These are phyloP conservation scores for Gobius niger DNA, from an alignment of 2,113 vertebrate genomes.

Conservation along the genomic window DNA sequence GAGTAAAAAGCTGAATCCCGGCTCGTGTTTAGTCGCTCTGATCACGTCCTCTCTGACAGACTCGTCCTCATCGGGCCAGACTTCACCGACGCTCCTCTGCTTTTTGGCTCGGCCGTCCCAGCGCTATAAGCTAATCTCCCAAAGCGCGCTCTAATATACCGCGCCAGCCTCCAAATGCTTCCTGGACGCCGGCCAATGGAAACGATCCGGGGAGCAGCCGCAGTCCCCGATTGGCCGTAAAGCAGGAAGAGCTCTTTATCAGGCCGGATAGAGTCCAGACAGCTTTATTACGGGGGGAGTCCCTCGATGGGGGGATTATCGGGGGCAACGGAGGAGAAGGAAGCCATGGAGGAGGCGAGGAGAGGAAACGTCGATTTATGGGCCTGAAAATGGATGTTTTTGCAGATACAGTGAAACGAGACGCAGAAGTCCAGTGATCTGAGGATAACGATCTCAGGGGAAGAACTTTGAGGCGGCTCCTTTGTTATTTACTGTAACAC, in stretches of 20 bases:
- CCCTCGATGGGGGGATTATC: constrained; percentile 49
- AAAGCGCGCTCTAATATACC: constrained; percentile 47
- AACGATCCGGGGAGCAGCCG: constrained; percentile 16
- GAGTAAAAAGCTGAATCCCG: no score
- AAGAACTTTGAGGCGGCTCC: no score
- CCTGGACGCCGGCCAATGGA: constrained; percentile 52
- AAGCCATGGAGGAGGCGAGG: neutral
- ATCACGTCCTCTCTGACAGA: neutral
- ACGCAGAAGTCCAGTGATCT: no score
- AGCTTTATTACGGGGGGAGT: constrained; percentile 50
- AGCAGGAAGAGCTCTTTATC: constrained; percentile 54
- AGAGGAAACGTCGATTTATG: neutral
- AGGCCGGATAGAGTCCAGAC: constrained; percentile 53
- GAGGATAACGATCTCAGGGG: no score
- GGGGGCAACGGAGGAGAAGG: constrained; percentile 5
- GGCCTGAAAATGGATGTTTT: no score
- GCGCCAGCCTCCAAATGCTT: constrained; percentile 52
- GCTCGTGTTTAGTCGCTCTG: neutral
- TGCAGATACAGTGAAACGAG: no score
- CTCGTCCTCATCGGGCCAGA: neutral
- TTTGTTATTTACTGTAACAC: no score
- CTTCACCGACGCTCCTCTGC: neutral
- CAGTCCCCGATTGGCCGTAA: constrained; percentile 38
- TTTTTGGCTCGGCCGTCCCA: constrained; percentile 26
- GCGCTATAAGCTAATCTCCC: constrained; percentile 58